Evolutionary conservation across 30 jellyfish, hydroid and myxozoan species (phyloP), one percentile per base, ranked within the genome.

Genomic region (Phacellophora camtschatica): DNA sequence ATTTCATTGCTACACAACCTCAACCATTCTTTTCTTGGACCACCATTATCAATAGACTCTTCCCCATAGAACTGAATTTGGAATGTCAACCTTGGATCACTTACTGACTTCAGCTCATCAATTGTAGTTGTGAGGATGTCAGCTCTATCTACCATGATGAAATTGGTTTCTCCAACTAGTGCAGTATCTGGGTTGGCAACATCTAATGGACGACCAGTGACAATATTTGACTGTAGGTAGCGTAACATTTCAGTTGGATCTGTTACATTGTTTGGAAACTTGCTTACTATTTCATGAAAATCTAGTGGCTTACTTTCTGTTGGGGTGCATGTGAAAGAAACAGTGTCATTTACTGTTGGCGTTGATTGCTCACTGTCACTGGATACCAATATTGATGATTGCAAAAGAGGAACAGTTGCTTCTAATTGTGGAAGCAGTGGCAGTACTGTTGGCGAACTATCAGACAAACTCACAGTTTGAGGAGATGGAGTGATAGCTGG

Each of bases 51-150:
- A 37, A 30, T 35, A 3, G 94, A 88, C 41, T 23, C 10, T 39
- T 80, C 91, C n/a, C 94, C 94, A 45, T 67, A 67, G 56, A 82
- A 82, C 18, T 82, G 71, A 27, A 82, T 54, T 56, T 82, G 82
- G 56, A 82, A 70, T n/a, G 94, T 82, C 13, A 82, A 30, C 13
- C 58, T 23, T 49, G 5, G 69, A 57, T 82, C 80, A 16, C 69
- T 35, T 10, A 82, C 61, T 30, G 29, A 63, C 23, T 57, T 35
- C 58, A 82, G 45, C 51, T 82, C 94, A 49, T 30, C 77, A 54
- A 82, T 66, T 2, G 94, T 48, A 18, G 89, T 22, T 20, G 68
- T 72, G 10, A 82, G 34, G 24, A 82, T 22, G 24, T 31, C 56
- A 1, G 22, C 66, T 16, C 94, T 28, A 55, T 82, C 94, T 10